Evolutionary conservation across 2,888 invertebrate genomes (phyloP).

Genomic region (Seira ritae): DNA sequence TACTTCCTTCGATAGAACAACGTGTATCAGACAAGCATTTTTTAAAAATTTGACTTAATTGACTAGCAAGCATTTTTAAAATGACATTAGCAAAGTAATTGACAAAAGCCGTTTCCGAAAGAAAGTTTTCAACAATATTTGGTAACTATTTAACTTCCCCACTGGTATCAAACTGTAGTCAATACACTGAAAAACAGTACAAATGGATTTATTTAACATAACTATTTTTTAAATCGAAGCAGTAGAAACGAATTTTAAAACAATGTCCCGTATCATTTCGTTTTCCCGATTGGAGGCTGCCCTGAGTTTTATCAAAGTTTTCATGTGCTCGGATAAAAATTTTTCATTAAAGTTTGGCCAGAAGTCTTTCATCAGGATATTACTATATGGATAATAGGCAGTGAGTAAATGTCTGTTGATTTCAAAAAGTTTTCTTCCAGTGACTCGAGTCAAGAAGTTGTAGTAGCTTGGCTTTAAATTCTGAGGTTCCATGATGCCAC

Average conservation of each 20-base stretch:
- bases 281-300: constrained; percentile 65
- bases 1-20: too few species aligned
- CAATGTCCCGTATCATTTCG: constrained; percentile 66
- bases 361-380: constrained; percentile 70
- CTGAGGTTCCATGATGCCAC: constrained; percentile 86
- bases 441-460: constrained; percentile 86
- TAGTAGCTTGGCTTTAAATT: constrained; percentile 88
- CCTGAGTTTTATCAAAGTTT: constrained; percentile 58
- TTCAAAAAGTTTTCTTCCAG: constrained; percentile 77
- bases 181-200: too few species aligned
- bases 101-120: too few species aligned
- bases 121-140: too few species aligned
- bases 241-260: constrained; percentile 53
- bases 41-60: too few species aligned
- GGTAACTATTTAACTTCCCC: too few species aligned
- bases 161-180: too few species aligned
- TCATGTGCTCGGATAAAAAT: constrained; percentile 69
- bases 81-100: too few species aligned
- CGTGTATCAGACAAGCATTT: too few species aligned
- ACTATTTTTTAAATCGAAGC: too few species aligned
- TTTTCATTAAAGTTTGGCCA: constrained; percentile 69
- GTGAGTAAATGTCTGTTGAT: constrained; percentile 71
- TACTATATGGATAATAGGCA: constrained; percentile 69
- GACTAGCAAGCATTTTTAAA: too few species aligned
- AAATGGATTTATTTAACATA: too few species aligned